Percentiles rank a stretch among this genome's conserved stretches.
Conservation (phyloP, 2,888 invertebrate species). For the Ametastegia equiseti region DNA sequence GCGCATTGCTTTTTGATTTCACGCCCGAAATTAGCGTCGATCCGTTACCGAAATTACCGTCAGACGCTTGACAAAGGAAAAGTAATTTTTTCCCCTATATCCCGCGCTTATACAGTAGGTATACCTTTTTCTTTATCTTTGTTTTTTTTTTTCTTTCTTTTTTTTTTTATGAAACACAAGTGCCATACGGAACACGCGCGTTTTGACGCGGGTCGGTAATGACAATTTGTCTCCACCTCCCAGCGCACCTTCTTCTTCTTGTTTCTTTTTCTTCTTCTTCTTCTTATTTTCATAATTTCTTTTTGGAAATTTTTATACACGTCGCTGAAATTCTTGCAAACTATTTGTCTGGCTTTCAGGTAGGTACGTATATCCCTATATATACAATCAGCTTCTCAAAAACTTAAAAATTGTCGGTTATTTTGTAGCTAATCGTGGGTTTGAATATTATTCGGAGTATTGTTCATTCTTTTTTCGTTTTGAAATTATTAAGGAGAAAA, state of each 20-base stretch:
- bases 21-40: conserved; percentile 65
- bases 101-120: background rate
- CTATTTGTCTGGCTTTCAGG: background rate
- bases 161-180: background rate
- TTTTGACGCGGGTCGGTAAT: conserved; percentile 30
- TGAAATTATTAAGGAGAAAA: too few species aligned
- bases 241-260: background rate
- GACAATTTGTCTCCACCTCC: conserved; percentile 13
- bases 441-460: too few species aligned
- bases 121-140: background rate
- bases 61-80: conserved; percentile 46
- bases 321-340: background rate
- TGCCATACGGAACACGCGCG: conserved; percentile 4
- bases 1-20: conserved; percentile 61
- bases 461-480: too few species aligned
- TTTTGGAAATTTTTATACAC: background rate
- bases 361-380: too few species aligned
- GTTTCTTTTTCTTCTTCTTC: background rate
- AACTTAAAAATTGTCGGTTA: background rate
- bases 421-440: background rate
- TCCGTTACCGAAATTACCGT: conserved; percentile 56
- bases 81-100: background rate
- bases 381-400: background rate
- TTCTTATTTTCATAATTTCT: background rate
- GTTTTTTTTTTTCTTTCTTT: background rate